Evolutionary conservation across 2,797 vertebrate species (phyloP).

Genomic region (Pangasius djambal): DNA sequence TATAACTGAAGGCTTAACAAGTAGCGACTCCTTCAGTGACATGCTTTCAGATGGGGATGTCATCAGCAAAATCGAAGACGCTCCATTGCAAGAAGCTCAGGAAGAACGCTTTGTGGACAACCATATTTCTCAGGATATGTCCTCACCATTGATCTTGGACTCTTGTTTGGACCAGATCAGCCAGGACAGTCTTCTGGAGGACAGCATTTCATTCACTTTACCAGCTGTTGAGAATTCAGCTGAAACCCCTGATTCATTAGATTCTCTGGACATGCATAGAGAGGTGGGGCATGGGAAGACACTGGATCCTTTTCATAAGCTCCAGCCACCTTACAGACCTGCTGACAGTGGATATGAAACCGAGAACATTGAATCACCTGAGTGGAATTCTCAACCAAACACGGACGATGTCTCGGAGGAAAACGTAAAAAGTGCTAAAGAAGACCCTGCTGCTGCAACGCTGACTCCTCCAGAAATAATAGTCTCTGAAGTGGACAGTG

Average conservation of each 20-base stretch:
- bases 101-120: conserved; percentile 67
- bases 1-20: conserved; percentile 67
- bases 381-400: conserved; percentile 89
- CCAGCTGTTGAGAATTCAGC: conserved; percentile 77
- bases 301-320: conserved; percentile 77
- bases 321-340: conserved; percentile 89
- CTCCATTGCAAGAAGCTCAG: conserved; percentile 45
- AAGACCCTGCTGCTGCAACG: conserved; percentile 40
- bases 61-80: conserved; percentile 27
- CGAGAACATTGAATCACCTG: conserved; percentile 96
- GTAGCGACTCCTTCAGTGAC: conserved; percentile 70
- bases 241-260: conserved; percentile 91
- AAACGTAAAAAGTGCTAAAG: conserved; percentile 55
- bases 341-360: conserved; percentile 98
- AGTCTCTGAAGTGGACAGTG: conserved; percentile 80
- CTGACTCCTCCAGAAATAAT: conserved; percentile 83
- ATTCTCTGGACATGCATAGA: conserved; percentile 87
- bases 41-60: conserved; percentile 66
- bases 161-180: conserved; percentile 86
- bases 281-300: conserved; percentile 77
- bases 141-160: conserved; percentile 74
- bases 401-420: conserved; percentile 73
- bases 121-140: conserved; percentile 62
- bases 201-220: conserved; percentile 78
- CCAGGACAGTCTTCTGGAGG: conserved; percentile 90